Conservation (phyloP, 2,888 invertebrate genomes). For the Athalia circularis region DNA sequence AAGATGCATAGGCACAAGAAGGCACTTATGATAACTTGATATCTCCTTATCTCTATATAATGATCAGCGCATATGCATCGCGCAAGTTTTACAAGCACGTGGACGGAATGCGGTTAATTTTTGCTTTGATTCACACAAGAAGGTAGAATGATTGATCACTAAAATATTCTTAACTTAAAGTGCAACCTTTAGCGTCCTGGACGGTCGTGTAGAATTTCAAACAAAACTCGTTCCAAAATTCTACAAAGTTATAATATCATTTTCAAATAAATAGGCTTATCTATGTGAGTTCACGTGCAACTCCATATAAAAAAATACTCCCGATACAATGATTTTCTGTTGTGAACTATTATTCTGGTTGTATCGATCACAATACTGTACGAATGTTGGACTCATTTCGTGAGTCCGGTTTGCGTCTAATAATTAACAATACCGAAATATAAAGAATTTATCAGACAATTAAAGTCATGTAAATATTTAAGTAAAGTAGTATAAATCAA, state of each 20-base stretch:
- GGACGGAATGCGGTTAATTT: constrained; percentile 3
- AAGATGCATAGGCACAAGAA: constrained; percentile 3
- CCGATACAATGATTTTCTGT: neutral
- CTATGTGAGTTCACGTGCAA: neutral
- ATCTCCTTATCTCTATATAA: neutral
- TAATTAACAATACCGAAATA: neutral
- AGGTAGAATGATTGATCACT: no score
- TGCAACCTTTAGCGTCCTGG: neutral
- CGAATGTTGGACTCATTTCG: neutral
- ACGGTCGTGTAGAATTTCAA: neutral
- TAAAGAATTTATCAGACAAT: neutral
- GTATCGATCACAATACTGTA: neutral
- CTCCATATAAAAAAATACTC: neutral
- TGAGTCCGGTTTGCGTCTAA: neutral
- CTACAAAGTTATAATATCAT: no score
- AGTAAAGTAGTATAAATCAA: constrained; percentile 9
- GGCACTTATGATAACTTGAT: no score
- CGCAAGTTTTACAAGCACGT: neutral
- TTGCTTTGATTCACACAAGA: neutral
- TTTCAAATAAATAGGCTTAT: neutral
- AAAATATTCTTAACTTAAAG: no score
- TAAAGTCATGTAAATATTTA: neutral
- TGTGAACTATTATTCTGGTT: neutral
- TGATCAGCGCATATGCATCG: neutral
- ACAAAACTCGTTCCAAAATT: neutral